These are phyloP conservation scores for Gobionotothen gibberifrons DNA, from an alignment of 2,797 vertebrate species.

Conservation along the genomic window DNA sequence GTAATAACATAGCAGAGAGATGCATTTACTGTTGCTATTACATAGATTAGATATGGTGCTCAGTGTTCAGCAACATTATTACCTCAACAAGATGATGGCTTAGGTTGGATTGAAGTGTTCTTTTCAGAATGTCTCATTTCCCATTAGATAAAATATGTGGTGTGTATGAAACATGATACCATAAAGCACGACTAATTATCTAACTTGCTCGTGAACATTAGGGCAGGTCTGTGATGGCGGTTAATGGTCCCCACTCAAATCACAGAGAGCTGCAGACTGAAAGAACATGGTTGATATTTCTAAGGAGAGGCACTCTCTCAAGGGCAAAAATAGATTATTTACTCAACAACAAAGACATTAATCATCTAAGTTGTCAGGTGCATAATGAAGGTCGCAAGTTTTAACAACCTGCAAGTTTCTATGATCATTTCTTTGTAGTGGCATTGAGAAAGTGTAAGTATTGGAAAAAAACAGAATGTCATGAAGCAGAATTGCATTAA, in stretches of 20 bases:
- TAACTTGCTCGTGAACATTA: background rate
- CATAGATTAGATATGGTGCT: conserved; percentile 15
- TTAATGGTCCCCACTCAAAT: background rate
- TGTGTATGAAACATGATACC: background rate
- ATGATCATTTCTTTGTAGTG: background rate
- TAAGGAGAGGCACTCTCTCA: conserved; percentile 1
- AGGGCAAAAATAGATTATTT: conserved; percentile 4
- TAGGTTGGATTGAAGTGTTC: conserved; percentile 10
- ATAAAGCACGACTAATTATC: background rate
- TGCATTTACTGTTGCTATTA: conserved; percentile 22
- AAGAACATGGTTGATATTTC: background rate
- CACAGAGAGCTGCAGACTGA: background rate
- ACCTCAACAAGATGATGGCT: conserved; percentile 22
- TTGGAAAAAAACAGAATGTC: background rate
- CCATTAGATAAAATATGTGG: background rate
- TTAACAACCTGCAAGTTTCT: background rate
- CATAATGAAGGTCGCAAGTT: conserved; percentile 1
- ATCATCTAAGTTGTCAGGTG: background rate
- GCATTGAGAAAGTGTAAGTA: conserved; percentile 3
- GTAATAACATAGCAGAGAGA: conserved; percentile 20
- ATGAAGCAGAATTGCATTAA: background rate
- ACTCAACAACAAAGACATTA: conserved; percentile 9
- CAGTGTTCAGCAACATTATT: conserved; percentile 29
- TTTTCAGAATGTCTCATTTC: background rate
- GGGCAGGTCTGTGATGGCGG: background rate